Base-by-base conservation (phyloP, 2,797 vertebrate species). In the Sebastes kiyomatsui region DNA sequence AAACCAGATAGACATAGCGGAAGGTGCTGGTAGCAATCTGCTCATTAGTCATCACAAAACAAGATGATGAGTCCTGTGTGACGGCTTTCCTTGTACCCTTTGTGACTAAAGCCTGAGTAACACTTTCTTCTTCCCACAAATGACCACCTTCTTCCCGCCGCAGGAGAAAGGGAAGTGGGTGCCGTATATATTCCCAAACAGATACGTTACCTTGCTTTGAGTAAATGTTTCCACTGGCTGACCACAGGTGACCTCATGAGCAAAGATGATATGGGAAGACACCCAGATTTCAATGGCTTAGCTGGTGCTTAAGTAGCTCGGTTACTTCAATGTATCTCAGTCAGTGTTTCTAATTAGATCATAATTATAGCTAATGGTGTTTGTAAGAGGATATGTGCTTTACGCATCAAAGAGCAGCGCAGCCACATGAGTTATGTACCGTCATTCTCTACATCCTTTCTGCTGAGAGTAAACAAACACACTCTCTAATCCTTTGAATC, bases 21-120 rank as follows among this genome's bases (percentile, higher is more conserved):
- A 90, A 85, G 79, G 79, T 87, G 84, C 81, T 80, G 85, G 72
- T 69, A 79, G 77, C 72, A 85, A 80, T 93, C 77, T 80, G 27
- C 73, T 81, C 33, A 65, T 94, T 93, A 93, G 89, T 94, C 93
- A 94, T 88, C 81, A 28, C 72, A 61, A 89, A 93, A 89, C 85
- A 91, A 83, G 68, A 87, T 80, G 87, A 89, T 84, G 84, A 81
- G 72, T 87, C 70, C 70, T 5, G 16, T 20, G 72, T 87, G 85
- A 83, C 25, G 27, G 55, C 77, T 77, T 30, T 18, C 79, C 62
- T 70, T 20, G 56, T n/a, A 28, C 66, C 54, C 69, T 86, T 82
- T 68, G 77, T 94, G 93, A 94, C 85, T 90, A 90, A 93, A 85
- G 78, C 82, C 87, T 94, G 92, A 93, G 85, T 92, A 95, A 95